Evolutionary conservation across 2,888 invertebrate species (phyloP), one percentile per base, ranked within the genome.

Genomic region (Myopa tessellatipennis): DNA sequence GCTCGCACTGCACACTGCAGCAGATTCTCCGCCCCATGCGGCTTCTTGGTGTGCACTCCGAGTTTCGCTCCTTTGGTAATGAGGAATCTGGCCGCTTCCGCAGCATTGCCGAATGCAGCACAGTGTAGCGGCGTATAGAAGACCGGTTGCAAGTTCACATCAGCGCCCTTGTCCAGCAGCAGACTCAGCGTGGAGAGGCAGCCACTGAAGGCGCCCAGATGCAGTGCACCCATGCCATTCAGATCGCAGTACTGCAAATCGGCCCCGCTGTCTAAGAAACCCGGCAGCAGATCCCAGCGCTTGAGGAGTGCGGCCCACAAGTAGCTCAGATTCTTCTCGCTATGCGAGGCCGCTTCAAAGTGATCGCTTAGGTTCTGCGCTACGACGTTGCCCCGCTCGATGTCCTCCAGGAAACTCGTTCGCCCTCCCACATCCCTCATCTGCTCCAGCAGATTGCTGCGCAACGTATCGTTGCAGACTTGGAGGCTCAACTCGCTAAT

Each of bases 91-190:
- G 95, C 94, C 16, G 95, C 95, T 84, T 94, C 93, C 73, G 93
- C 92, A 79, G 96, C 94, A 85, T 96, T 95, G 14, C 96, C 95
- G 89, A 96, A 96, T 58, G 96, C 96, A 12, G 97, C 96, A 87
- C 95, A 96, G 88, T 98, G 97, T 78, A 97, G 91, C 0, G 97
- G 96, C 69, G 94, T 94, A 86, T 94, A 94, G 83, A 93, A 92
- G 86, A 94, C 93, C 78, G 92, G 92, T 85, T 92, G 91, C 71
- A 92, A 91, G 89, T 94, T 93, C 10, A 94, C 92, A 84, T 93
- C 93, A 81, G 92, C 91, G 3, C 93, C 94, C 83, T 92, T 91
- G 38, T 92, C 89, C 70, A 95, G 91, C 74, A 96, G 90, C 85
- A 92, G 93, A 82, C 91, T 92, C 12, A 94, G 92, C 80, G 95